Percentiles rank a stretch among this genome's conserved stretches.
Evolutionary conservation across 2,797 vertebrate species (phyloP).

Genomic region (Agapornis canus): DNA sequence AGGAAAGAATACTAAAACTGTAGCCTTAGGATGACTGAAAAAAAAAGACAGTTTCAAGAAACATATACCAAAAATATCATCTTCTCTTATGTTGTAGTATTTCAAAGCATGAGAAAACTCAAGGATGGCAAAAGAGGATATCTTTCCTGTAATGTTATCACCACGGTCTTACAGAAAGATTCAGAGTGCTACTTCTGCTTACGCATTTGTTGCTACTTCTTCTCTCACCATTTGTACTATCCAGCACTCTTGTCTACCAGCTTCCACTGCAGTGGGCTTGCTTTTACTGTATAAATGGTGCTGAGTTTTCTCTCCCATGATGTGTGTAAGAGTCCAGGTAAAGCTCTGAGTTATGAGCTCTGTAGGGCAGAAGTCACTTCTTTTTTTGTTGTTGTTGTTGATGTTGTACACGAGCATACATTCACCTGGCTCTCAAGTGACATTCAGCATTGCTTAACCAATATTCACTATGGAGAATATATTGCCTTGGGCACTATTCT

Average conservation of each 20-base stretch:
- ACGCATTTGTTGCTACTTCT: neutral
- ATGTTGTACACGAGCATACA: fast-evolving
- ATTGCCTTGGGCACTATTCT: neutral
- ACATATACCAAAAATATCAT: neutral
- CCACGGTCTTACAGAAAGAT: neutral
- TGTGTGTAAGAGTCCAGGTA: neutral
- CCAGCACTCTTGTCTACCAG: neutral
- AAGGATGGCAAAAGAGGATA: neutral
- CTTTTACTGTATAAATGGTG: neutral
- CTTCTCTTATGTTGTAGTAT: neutral
- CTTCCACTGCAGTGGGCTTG: neutral
- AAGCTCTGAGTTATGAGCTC: neutral
- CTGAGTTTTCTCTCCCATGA: neutral
- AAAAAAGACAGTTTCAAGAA: neutral
- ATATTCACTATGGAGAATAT: fast-evolving
- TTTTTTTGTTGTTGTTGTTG: too few species aligned
- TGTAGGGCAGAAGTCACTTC: neutral
- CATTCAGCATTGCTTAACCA: neutral
- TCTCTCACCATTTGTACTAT: neutral
- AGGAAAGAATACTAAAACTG: neutral
- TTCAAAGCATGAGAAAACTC: neutral
- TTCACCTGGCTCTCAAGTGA: neutral
- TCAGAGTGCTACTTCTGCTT: neutral
- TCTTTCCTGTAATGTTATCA: neutral
- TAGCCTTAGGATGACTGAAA: neutral